Base-by-base conservation (phyloP, 2,113 vertebrate genomes). In the Bos taurus region DNA sequence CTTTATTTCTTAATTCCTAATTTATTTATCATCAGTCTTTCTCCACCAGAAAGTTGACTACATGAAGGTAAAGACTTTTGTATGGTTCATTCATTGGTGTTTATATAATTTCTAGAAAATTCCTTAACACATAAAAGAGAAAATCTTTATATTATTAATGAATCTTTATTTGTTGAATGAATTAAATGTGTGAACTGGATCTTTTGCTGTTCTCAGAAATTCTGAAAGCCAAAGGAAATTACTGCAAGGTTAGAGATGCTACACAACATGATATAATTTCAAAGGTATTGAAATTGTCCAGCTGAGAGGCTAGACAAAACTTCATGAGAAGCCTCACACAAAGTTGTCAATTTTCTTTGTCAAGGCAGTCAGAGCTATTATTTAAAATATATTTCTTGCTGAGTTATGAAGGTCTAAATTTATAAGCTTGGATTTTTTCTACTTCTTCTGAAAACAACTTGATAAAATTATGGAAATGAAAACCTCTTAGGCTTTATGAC, bases 391-490 rank as follows among this genome's bases (percentile, higher is more conserved):
- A 86, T 78, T 94, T 90, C 64, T 82, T 78, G 64, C 84, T 97
- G 83, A 96, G 50, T 33, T 90, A 6, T 87, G 67, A 81, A 50
- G 71, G 60, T 59, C 40, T 67, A 96, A 95, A 98, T 97, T 89
- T 88, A 92, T 97, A 87, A 93, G n/a, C 40, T 96, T 89, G 80
- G 43, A 46, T 88, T 96, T 97, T 89, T 74, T 81, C 48, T 96
- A 91, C 60, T 84, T 28, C 48, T 83, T 96, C 80, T 87, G 85
- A 56, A 96, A 97, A 96, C 94, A 89, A 93, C 71, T 33, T 88
- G 91, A 96, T 89, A 67, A 91, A 97, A 98, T 97, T 97, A 97
- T 97, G 94, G 91, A 98, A 96, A 97, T 97, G 88, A 97, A 97
- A 96, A 93, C 89, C 78, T 97, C 97, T 97, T 93, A 97, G 93